These are phyloP conservation scores for Micropterix aruncella DNA, from an alignment of 2,888 invertebrate genomes.

Conservation along the genomic window DNA sequence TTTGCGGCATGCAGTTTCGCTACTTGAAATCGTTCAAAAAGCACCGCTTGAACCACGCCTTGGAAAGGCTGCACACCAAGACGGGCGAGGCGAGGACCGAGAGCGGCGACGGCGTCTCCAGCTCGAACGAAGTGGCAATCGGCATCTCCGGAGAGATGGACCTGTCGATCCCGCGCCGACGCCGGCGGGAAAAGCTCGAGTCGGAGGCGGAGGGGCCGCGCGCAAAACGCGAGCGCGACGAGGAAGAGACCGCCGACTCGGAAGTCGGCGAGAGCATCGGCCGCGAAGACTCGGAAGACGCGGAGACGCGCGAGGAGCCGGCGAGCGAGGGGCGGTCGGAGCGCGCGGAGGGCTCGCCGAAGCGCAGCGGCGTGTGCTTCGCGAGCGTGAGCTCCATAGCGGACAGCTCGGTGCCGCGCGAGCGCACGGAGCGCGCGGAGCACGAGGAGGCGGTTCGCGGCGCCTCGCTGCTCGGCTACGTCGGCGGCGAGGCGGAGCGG, in stretches of 20 bases:
- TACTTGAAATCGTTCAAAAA: conserved; percentile 85
- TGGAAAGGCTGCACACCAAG: conserved; percentile 69
- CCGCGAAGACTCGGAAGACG: conserved; percentile 34
- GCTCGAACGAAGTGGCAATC: conserved; percentile 51
- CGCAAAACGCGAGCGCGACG: conserved; percentile 36
- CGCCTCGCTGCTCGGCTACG: conserved; percentile 43
- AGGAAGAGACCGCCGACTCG: conserved; percentile 63
- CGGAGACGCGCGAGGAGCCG: conserved; percentile 28
- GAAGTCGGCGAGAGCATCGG: conserved; percentile 36
- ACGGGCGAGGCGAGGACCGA: conserved; percentile 26
- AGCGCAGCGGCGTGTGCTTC: conserved; percentile 31
- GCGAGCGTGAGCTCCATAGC: conserved; percentile 39
- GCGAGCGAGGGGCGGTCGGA: conserved; percentile 20
- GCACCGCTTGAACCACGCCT: conserved; percentile 74
- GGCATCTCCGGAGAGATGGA: conserved; percentile 42
- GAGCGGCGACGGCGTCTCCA: conserved; percentile 53
- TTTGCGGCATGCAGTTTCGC: conserved; percentile 85
- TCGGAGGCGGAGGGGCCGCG: conserved; percentile 25
- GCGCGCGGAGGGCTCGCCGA: conserved; percentile 19
- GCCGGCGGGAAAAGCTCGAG: conserved; percentile 26
- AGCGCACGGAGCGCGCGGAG: conserved; percentile 39
- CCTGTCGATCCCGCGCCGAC: conserved; percentile 36
- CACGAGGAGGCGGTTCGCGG: conserved; percentile 39
- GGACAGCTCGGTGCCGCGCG: conserved; percentile 30
- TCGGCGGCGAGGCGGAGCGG: conserved; percentile 45